Evolutionary conservation across 2,797 vertebrate genomes (phyloP), one percentile per base, ranked within the genome.

Genomic region (Naso thynnoides): DNA sequence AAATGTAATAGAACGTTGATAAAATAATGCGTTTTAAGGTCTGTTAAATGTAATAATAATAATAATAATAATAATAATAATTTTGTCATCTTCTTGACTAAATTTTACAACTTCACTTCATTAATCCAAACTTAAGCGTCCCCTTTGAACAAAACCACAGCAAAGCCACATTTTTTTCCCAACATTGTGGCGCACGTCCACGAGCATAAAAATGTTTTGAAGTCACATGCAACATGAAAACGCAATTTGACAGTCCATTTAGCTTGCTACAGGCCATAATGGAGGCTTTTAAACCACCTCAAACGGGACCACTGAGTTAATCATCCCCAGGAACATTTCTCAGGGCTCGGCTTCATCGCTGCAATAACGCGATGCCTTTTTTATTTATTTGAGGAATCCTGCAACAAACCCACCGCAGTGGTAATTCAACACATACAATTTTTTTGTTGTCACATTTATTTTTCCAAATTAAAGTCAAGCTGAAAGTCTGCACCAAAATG

Each of bases 221-320:
- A 76, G 54, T 63, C 77, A 58, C 55, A 76, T 53, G 72, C 48
- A 61, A 74, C 70, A 78, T 38, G 66, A 69, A 75, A 79, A 78
- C 72, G 48, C 38, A 75, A 60, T 85, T 70, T 79, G 39, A 82
- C 85, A 64, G 62, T 75, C 68, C 59, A 79, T 79, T 81, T 60
- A 70, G 54, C 29, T 36, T 15, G 61, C 64, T 66, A 48, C 33
- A 70, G 76, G 79, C 83, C 70, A 59, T 36, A 73, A 78, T 59
- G 52, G 63, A 73, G 57, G 42, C 63, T 81, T 70, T 78, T 31
- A 56, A 78, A 82, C 81, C 85, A 67, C 86, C 63, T 86, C 85
- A 84, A 80, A 90, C 63, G 67, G 42, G 54, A 79, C 75, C 81
- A 61, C 74, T 33, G 70, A 78, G 50, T 57, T 73, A 23, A 77